Evolutionary conservation across 2,797 vertebrate genomes (phyloP).

Genomic region (Tenualosa ilisha): DNA sequence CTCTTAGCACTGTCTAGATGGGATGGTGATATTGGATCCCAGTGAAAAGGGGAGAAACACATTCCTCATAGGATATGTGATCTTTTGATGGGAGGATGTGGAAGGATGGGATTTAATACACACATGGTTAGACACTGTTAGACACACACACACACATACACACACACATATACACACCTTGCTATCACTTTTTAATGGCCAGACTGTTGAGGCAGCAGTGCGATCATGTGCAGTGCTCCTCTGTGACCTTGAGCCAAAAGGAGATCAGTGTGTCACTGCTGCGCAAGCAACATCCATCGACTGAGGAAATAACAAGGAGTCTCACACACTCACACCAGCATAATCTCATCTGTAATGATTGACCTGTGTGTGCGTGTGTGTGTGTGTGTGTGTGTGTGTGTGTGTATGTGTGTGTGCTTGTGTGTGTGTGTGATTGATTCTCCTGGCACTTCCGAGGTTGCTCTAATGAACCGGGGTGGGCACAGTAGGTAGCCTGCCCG

Average conservation of each 20-base stretch:
- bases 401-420: not conserved
- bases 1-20: not conserved
- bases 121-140: not conserved
- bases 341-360: constrained; percentile 7
- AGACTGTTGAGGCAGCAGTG: constrained; percentile 22
- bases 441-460: not conserved
- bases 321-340: constrained; percentile 8
- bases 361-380: not conserved
- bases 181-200: not conserved
- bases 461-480: constrained; percentile 12
- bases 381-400: constrained; percentile 14
- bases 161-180: not conserved
- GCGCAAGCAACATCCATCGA: constrained; percentile 1
- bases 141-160: not conserved
- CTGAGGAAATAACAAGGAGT: constrained; percentile 1
- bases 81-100: not conserved
- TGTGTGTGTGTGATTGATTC: not conserved
- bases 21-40: not conserved
- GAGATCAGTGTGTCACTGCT: constrained; percentile 16
- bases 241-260: not conserved
- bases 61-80: not conserved
- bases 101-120: constrained; percentile 17
- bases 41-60: not conserved
- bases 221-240: not conserved
- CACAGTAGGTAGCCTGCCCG: constrained; percentile 8